Percentiles rank a stretch among this genome's conserved stretches.
These are phyloP conservation scores for Circaetus cinerascens DNA, from an alignment of 2,113 vertebrate genomes.

Conservation along the genomic window DNA sequence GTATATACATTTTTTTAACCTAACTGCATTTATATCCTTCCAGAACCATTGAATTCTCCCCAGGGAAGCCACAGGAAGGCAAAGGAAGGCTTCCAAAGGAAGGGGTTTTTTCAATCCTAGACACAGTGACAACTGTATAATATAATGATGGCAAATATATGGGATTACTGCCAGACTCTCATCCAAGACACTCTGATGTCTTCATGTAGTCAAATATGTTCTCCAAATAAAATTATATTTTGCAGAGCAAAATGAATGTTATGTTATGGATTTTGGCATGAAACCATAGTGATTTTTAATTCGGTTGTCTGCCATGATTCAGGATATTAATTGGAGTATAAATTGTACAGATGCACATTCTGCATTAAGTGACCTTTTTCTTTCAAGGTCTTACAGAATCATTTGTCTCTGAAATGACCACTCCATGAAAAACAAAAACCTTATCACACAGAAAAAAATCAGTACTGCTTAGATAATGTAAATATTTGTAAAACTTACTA, in stretches of 20 bases:
- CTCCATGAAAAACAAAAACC: not conserved
- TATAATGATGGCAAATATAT: not conserved
- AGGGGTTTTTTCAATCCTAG: not conserved
- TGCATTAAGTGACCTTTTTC: not conserved
- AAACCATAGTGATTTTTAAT: conserved; percentile 17
- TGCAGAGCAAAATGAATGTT: not conserved
- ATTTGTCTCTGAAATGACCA: not conserved
- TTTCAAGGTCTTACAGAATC: not conserved
- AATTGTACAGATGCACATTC: not conserved
- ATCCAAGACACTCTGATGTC: not conserved
- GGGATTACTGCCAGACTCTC: not conserved
- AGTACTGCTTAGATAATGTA: not conserved
- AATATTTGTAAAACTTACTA: not conserved
- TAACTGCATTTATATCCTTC: not conserved
- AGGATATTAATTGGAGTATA: conserved; percentile 6
- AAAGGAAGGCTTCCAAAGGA: not conserved
- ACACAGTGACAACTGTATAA: not conserved
- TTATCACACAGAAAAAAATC: not conserved
- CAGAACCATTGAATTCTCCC: not conserved
- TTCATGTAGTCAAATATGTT: conserved; percentile 10
- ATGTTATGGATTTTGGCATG: conserved; percentile 10
- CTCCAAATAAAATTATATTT: conserved; percentile 31
- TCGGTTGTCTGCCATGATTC: not conserved
- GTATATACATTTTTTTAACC: not conserved
- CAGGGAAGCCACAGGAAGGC: not conserved